A percentile compares a stretch with the other conserved stretches of the same genome.
Evolutionary conservation across 2,113 vertebrate genomes (phyloP).

Genomic region (Tyrannus savana): DNA sequence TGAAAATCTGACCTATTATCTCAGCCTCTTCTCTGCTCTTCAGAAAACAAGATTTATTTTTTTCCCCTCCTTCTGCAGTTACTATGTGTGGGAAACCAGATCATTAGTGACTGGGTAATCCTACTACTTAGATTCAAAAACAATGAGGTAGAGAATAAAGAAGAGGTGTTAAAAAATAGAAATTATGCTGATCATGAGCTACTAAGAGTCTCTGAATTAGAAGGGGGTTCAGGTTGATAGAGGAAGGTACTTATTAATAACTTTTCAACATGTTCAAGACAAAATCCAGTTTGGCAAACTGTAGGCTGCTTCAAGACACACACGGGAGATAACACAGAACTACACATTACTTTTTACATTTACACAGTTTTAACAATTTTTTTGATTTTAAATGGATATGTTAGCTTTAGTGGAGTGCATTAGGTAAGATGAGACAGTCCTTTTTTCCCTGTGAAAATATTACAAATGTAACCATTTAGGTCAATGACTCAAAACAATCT

Average conservation of each 20-base stretch:
- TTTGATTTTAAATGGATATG: neutral
- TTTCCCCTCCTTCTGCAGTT: neutral
- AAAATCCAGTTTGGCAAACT: neutral
- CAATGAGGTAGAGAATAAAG: neutral
- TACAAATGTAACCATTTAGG: neutral
- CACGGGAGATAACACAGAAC: neutral
- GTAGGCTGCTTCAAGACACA: neutral
- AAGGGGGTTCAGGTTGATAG: neutral
- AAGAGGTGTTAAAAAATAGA: neutral
- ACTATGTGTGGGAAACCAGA: neutral
- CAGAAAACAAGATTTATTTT: neutral
- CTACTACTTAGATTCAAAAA: neutral
- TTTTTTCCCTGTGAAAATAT: neutral
- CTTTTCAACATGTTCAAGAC: neutral
- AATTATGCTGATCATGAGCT: neutral
- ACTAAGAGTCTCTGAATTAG: neutral
- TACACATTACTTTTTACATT: neutral
- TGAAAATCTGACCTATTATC: neutral
- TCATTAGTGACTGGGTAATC: neutral
- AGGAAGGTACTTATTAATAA: neutral
- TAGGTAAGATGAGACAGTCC: neutral
- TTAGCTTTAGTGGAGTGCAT: neutral
- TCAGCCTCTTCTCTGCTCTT: neutral
- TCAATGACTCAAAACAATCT: neutral
- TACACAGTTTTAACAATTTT: neutral